Conservation (phyloP, 2,797 vertebrate species). For the Pseudomugil tenellus region DNA sequence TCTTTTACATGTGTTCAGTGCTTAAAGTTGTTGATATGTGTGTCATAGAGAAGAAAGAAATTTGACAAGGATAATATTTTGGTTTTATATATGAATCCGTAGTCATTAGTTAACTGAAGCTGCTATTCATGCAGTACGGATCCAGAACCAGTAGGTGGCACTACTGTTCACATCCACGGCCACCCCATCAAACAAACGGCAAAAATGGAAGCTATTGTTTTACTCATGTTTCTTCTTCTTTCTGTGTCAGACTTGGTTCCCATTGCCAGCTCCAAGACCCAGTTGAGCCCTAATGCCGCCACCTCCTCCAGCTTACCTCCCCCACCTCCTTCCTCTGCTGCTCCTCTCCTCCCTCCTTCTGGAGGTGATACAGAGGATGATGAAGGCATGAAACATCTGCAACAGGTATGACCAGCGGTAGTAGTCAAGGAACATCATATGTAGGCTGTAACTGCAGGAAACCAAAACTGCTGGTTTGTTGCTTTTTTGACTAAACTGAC, state of each 20-base stretch:
- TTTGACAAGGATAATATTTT: constrained; percentile 47
- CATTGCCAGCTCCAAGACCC: constrained; percentile 63
- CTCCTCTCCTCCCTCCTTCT: constrained; percentile 78
- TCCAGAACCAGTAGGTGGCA: constrained; percentile 45
- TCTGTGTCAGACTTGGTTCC: constrained; percentile 57
- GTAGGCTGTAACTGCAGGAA: neutral
- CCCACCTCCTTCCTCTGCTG: constrained; percentile 83
- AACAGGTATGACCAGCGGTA: constrained; percentile 83
- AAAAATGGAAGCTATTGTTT: constrained; percentile 49
- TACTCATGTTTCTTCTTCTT: constrained; percentile 19
- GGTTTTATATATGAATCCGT: neutral
- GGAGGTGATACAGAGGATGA: constrained; percentile 93
- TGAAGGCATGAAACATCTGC: constrained; percentile 94
- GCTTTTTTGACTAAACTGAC: neutral
- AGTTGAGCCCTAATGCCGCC: constrained; percentile 71
- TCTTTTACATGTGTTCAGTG: neutral
- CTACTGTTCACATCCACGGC: neutral
- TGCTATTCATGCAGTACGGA: constrained; percentile 32
- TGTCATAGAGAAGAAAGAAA: constrained; percentile 6
- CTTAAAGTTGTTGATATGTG: neutral
- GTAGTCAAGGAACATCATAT: neutral
- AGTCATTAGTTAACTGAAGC: constrained; percentile 54
- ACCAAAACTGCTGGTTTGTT: no score
- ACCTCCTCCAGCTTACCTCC: constrained; percentile 81
- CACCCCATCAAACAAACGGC: constrained; percentile 12